Conservation (phyloP, 2,797 vertebrate species). For the Glyptemys insculpta region DNA sequence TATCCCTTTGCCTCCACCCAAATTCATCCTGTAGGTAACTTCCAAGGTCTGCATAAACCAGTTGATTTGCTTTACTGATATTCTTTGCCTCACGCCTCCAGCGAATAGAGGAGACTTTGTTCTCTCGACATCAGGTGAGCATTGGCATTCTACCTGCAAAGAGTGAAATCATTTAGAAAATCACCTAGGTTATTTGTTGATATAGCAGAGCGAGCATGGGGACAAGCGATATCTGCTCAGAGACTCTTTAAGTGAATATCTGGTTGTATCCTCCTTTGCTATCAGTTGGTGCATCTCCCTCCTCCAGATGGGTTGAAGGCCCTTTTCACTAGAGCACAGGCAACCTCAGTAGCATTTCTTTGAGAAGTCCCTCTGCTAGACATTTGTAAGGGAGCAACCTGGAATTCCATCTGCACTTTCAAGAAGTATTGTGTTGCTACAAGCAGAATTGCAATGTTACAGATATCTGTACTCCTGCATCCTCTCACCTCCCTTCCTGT, state of each 20-base stretch:
- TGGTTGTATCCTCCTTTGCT: not conserved
- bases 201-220: not conserved
- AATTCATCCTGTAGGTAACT: not conserved
- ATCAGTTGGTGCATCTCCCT: not conserved
- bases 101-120: not conserved
- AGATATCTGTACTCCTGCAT: too few species aligned
- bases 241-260: not conserved
- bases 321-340: too few species aligned
- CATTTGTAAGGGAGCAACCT: too few species aligned
- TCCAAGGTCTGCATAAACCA: not conserved
- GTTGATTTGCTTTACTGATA: not conserved
- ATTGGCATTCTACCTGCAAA: not conserved
- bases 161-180: not conserved
- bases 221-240: not conserved
- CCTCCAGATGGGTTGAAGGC: not conserved
- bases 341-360: too few species aligned
- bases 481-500: too few species aligned
- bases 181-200: not conserved
- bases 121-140: not conserved
- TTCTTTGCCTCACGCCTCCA: not conserved
- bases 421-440: too few species aligned
- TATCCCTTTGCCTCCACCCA: not conserved
- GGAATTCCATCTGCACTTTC: too few species aligned
- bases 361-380: too few species aligned
- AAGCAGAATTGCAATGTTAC: too few species aligned